Conservation (phyloP, 2,113 vertebrate genomes). For the Sialia sialis region DNA sequence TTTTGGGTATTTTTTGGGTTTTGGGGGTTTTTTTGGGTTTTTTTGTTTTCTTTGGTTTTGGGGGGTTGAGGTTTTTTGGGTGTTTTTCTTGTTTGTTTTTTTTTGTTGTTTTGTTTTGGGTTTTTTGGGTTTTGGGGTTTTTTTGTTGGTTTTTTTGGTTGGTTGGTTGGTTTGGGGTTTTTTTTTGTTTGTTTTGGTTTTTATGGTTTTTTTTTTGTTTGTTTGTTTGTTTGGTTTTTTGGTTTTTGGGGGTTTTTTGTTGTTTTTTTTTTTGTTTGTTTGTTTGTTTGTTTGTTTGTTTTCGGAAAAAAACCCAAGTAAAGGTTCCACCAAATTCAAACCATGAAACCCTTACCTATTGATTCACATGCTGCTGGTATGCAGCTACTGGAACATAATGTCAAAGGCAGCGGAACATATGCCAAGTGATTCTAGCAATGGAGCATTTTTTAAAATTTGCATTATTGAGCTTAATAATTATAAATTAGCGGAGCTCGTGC, state of each 20-base stretch:
- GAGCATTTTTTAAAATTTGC: background rate
- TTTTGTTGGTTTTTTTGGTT: too few species aligned
- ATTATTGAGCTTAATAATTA: background rate
- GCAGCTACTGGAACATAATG: background rate
- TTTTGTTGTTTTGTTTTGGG: background rate
- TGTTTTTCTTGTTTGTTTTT: too few species aligned
- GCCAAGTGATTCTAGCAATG: background rate
- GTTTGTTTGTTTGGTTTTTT: background rate
- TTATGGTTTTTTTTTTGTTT: background rate
- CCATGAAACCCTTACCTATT: background rate
- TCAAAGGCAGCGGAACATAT: background rate
- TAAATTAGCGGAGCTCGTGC: background rate
- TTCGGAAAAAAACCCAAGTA: background rate
- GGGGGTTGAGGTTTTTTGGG: too few species aligned
- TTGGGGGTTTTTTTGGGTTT: background rate
- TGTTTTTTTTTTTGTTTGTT: too few species aligned
- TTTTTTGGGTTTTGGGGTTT: too few species aligned
- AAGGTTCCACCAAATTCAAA: background rate
- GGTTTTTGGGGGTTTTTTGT: background rate
- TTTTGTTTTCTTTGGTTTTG: too few species aligned
- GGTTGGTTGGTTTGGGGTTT: too few species aligned
- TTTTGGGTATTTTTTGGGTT: background rate
- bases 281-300: background rate
- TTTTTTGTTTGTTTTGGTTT: too few species aligned
- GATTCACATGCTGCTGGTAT: background rate